A percentile compares a stretch with the other conserved stretches of the same genome.
phyloP scores from a whole-genome alignment of 2,888 invertebrate species.

The Phragmatobia fuliginosa region DNA sequence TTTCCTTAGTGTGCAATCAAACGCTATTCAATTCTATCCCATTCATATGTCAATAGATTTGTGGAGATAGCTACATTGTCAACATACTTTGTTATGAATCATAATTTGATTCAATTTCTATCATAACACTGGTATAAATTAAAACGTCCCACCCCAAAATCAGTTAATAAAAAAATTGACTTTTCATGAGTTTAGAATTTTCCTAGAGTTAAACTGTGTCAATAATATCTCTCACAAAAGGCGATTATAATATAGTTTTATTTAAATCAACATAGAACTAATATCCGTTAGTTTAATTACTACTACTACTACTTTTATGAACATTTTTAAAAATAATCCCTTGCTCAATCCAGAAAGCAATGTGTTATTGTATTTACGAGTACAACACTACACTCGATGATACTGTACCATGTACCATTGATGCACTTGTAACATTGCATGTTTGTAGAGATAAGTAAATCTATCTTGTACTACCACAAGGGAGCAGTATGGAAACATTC shows the following conservation, averaged over 20 bases:
- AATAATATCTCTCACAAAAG: no score
- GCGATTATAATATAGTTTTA: no score
- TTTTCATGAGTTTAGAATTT: no score
- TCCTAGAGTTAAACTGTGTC: no score
- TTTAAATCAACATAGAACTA: not conserved
- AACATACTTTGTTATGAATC: not conserved
- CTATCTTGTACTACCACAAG: constrained; percentile 17
- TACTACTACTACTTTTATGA: no score
- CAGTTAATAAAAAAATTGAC: no score
- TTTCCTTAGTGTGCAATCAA: constrained; percentile 5
- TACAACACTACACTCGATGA: constrained; percentile 28
- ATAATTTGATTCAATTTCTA: not conserved
- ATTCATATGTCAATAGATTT: not conserved
- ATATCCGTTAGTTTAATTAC: no score
- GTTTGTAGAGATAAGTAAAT: constrained; percentile 38
- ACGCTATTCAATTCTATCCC: constrained; percentile 22
- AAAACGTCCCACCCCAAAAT: no score
- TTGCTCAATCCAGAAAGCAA: no score
- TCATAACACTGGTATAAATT: constrained; percentile 14
- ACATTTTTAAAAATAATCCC: no score
- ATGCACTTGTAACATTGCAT: constrained; percentile 31
- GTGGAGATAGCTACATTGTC: not conserved
- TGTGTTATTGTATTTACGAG: not conserved
- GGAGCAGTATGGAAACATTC: constrained; percentile 22
- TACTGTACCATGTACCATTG: constrained; percentile 21